Evolutionary conservation across 2,888 invertebrate genomes (phyloP).

Genomic region (Escarpia spicata): DNA sequence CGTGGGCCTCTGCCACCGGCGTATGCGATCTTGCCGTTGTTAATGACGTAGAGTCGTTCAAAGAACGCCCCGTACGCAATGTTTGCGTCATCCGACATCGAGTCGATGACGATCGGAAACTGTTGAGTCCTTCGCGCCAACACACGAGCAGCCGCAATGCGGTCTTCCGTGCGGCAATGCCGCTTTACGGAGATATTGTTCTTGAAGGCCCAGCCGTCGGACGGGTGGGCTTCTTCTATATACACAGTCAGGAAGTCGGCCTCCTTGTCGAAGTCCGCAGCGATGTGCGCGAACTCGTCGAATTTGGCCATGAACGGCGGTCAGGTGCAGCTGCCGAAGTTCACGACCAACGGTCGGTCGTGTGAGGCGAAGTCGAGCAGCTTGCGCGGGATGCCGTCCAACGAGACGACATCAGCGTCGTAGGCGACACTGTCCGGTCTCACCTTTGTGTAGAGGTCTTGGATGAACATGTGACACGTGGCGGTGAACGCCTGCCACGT

Average conservation of each 20-base stretch:
- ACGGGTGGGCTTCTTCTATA: slow-evolving; percentile 57
- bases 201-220: slow-evolving; percentile 56
- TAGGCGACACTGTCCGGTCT: slow-evolving; percentile 27
- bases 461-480: slow-evolving; percentile 22
- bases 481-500: slow-evolving; percentile 27
- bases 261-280: slow-evolving; percentile 44
- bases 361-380: slow-evolving; percentile 34
- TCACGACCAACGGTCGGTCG: slow-evolving; percentile 50
- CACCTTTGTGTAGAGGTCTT: slow-evolving; percentile 34
- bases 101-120: slow-evolving; percentile 51
- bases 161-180: slow-evolving; percentile 46
- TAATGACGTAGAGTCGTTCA: slow-evolving; percentile 54
- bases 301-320: slow-evolving; percentile 56
- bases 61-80: slow-evolving; percentile 49
- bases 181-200: slow-evolving; percentile 45
- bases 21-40: slow-evolving; percentile 48
- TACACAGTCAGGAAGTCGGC: slow-evolving; percentile 58
- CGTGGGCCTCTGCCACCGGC: slow-evolving; percentile 50
- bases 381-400: slow-evolving; percentile 30
- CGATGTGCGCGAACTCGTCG: slow-evolving; percentile 47
- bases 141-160: slow-evolving; percentile 47
- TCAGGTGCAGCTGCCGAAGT: slow-evolving; percentile 61
- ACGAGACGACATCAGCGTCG: slow-evolving; percentile 31
- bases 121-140: slow-evolving; percentile 36
- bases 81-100: slow-evolving; percentile 50